Percentiles rank a stretch among this genome's conserved stretches.
Conservation (phyloP, 2,888 invertebrate species). For the Phoenoteleia sp. region DNA sequence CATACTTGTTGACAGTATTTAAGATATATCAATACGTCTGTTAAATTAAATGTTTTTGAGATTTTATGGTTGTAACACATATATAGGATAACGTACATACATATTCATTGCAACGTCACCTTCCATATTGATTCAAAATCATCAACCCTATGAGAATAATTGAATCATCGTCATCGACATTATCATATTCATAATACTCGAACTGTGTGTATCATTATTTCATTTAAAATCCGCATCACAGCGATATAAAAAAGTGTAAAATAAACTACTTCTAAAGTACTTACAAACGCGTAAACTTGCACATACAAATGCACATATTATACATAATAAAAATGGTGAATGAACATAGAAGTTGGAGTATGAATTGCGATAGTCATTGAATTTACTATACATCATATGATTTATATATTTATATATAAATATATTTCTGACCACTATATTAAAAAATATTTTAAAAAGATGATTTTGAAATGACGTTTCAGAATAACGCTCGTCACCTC, state of each 20-base stretch:
- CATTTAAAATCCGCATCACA: conserved; percentile 30
- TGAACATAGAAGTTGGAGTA: conserved; percentile 53
- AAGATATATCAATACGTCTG: conserved; percentile 48
- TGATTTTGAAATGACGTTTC: conserved; percentile 1
- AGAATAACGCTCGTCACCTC: conserved; percentile 34
- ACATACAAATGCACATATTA: conserved; percentile 81
- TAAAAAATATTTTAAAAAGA: too few relatives aligned
- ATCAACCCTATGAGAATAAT: not conserved
- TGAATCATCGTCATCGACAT: conserved; percentile 44
- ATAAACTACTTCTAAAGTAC: conserved; percentile 77
- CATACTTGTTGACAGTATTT: conserved; percentile 42
- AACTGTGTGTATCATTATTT: conserved; percentile 55
- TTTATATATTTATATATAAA: conserved; percentile 21
- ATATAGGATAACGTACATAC: conserved; percentile 47
- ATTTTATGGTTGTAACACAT: conserved; percentile 63
- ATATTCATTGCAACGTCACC: conserved; percentile 30
- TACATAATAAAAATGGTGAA: conserved; percentile 70
- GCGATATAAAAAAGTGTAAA: conserved; percentile 56
- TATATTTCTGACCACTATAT: conserved; percentile 6
- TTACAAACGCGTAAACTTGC: conserved; percentile 79
- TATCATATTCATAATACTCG: conserved; percentile 56
- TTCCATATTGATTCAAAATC: conserved; percentile 44
- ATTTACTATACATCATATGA: conserved; percentile 18
- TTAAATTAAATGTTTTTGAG: conserved; percentile 59
- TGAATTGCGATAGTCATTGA: too few relatives aligned